phyloP scores from a whole-genome alignment of 2,113 vertebrate species.

The Chaetodon auriga region DNA sequence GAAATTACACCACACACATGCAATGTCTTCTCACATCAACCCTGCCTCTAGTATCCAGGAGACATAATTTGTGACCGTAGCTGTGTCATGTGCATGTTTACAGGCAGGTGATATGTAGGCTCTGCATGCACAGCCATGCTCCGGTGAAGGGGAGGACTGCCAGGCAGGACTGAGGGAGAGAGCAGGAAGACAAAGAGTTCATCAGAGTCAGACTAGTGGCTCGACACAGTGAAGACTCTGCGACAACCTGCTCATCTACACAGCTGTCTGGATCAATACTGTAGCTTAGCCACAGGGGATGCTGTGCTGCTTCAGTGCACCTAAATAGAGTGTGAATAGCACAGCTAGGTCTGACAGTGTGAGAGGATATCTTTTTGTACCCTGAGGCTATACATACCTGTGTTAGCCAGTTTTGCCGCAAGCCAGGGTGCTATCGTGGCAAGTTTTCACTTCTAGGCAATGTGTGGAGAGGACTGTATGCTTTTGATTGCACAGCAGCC shows the following conservation, averaged over 20 bases:
- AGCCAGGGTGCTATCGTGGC: slow-evolving; percentile 23
- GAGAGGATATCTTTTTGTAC: slow-evolving; percentile 9
- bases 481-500: slow-evolving; percentile 36
- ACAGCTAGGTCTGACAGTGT: background rate
- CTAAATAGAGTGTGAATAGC: slow-evolving; percentile 17
- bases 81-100: too few relatives aligned
- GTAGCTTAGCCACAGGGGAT: slow-evolving; percentile 14
- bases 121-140: too few relatives aligned
- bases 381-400: slow-evolving; percentile 54
- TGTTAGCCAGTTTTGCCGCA: slow-evolving; percentile 28
- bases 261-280: slow-evolving; percentile 58
- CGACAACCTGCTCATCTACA: slow-evolving; percentile 44
- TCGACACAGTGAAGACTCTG: slow-evolving; percentile 16
- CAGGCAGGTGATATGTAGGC: too few relatives aligned
- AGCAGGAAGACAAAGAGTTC: slow-evolving; percentile 21
- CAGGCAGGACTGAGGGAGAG: background rate
- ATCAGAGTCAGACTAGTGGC: slow-evolving; percentile 29
- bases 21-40: too few relatives aligned
- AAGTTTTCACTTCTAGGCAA: slow-evolving; percentile 12
- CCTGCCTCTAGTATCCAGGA: too few relatives aligned
- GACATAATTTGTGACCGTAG: too few relatives aligned
- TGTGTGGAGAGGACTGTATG: background rate
- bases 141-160: too few relatives aligned
- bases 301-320: slow-evolving; percentile 27
- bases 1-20: too few relatives aligned